Conservation (phyloP, 2,113 vertebrate genomes). For the Zapornia atra region DNA sequence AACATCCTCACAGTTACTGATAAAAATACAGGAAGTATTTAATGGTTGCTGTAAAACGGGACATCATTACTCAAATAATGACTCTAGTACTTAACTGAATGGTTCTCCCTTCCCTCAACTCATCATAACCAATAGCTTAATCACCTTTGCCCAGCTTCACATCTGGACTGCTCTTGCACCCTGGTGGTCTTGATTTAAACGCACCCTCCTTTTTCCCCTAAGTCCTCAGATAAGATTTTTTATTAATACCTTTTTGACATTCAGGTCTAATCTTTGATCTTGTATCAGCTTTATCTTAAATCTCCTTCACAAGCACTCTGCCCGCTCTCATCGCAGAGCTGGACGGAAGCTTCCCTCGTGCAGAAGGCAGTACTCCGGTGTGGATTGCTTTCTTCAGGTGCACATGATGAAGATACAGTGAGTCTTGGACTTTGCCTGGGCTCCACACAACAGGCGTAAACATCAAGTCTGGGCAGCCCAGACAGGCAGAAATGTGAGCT, state of each 20-base stretch:
- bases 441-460: background rate
- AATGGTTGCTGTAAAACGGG: background rate
- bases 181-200: background rate
- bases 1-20: background rate
- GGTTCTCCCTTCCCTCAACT: background rate
- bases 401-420: background rate
- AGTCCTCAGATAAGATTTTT: background rate
- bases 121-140: background rate
- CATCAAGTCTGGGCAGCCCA: background rate
- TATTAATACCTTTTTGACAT: background rate
- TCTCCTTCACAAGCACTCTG: background rate
- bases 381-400: background rate
- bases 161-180: background rate
- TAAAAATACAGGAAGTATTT: background rate
- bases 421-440: background rate
- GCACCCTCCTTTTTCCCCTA: background rate
- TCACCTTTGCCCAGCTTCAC: background rate
- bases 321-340: background rate
- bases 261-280: background rate
- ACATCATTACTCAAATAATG: background rate
- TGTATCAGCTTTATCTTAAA: background rate
- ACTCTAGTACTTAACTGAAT: background rate
- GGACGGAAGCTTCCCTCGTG: background rate
- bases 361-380: background rate
- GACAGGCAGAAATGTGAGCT: background rate